Conservation (phyloP, 2,888 invertebrate species). For the Drosophila infuscata region DNA sequence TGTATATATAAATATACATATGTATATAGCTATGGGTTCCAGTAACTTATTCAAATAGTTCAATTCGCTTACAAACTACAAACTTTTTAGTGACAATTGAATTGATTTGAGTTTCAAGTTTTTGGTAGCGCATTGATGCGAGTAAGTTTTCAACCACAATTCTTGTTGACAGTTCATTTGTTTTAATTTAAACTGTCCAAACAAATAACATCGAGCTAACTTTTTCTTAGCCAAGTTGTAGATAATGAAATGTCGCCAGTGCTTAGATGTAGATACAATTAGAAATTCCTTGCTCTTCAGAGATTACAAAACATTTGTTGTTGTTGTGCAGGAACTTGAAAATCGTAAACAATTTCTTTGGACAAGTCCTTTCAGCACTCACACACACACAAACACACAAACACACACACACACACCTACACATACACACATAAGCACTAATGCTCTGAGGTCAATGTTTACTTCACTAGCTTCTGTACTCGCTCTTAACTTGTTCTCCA, state of each 20-base stretch:
- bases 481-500: neutral
- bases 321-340: constrained; percentile 44
- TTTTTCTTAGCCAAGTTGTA: constrained; percentile 30
- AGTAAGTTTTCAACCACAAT: constrained; percentile 23
- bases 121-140: neutral
- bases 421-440: neutral
- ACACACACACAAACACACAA: constrained; percentile 15
- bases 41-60: neutral
- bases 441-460: constrained; percentile 4
- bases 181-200: constrained; percentile 38
- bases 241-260: constrained; percentile 2
- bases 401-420: neutral
- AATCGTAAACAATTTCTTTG: constrained; percentile 68
- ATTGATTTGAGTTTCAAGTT: constrained; percentile 17
- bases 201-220: constrained; percentile 25
- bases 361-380: constrained; percentile 39
- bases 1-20: neutral
- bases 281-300: constrained; percentile 12
- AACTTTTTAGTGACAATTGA: constrained; percentile 18
- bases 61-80: neutral
- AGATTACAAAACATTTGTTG: constrained; percentile 20
- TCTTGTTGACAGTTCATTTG: constrained; percentile 34
- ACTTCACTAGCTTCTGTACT: constrained; percentile 35
- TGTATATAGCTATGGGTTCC: neutral
- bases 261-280: constrained; percentile 1